These are phyloP conservation scores for Borostomias antarcticus DNA, from an alignment of 2,797 vertebrate genomes.

Conservation along the genomic window DNA sequence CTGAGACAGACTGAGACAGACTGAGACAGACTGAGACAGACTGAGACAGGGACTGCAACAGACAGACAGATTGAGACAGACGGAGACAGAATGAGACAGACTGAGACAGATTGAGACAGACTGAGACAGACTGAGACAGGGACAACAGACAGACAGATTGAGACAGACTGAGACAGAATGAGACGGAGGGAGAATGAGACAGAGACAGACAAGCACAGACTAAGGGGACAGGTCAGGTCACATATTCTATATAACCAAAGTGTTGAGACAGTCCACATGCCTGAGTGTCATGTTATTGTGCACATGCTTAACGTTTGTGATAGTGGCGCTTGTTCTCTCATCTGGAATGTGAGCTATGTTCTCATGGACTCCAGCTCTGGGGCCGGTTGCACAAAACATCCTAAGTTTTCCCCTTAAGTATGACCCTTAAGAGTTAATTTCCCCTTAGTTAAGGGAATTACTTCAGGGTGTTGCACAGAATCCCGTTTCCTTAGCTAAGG, in stretches of 20 bases:
- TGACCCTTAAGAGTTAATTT: too few species aligned
- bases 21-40: neutral
- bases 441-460: too few species aligned
- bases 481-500: too few species aligned
- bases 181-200: neutral
- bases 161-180: neutral
- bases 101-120: conserved; percentile 40
- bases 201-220: too few species aligned
- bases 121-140: conserved; percentile 41
- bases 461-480: too few species aligned
- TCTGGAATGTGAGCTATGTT: neutral
- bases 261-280: neutral
- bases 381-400: too few species aligned
- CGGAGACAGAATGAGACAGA: neutral
- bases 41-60: neutral
- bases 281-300: neutral
- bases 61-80: neutral
- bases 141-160: neutral
- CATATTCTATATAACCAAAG: neutral
- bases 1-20: neutral
- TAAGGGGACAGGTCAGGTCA: neutral
- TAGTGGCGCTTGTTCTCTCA: neutral
- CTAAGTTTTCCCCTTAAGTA: too few species aligned
- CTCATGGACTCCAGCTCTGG: neutral
- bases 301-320: neutral